phyloP scores from a whole-genome alignment of 2,797 vertebrate species.

The Leptatherina wallacei region DNA sequence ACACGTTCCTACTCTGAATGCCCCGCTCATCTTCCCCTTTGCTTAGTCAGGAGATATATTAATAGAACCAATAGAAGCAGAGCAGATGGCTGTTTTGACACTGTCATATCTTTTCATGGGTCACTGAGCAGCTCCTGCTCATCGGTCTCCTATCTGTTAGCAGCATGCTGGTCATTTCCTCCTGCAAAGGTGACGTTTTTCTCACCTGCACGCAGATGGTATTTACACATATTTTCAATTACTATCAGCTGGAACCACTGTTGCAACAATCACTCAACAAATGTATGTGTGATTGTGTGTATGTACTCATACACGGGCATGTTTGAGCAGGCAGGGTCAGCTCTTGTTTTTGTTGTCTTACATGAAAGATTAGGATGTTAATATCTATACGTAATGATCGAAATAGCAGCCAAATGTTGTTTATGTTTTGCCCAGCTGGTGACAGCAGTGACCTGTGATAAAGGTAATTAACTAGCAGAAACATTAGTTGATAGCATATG shows the following conservation, averaged over 20 bases:
- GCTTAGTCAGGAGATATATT: slow-evolving; percentile 65
- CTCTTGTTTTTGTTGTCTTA: slow-evolving; percentile 32
- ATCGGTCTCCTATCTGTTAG: slow-evolving; percentile 61
- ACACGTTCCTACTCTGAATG: slow-evolving; percentile 43
- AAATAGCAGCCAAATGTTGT: slow-evolving; percentile 21
- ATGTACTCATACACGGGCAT: background rate
- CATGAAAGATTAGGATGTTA: slow-evolving; percentile 28
- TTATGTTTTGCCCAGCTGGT: slow-evolving; percentile 39
- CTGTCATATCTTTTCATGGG: slow-evolving; percentile 63
- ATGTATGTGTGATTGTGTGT: slow-evolving; percentile 11
- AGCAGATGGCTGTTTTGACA: slow-evolving; percentile 74
- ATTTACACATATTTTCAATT: slow-evolving; percentile 59
- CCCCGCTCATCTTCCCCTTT: slow-evolving; percentile 32
- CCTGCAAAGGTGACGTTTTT: slow-evolving; percentile 48
- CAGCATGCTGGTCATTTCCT: slow-evolving; percentile 57
- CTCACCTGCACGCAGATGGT: slow-evolving; percentile 70
- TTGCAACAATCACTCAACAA: slow-evolving; percentile 33
- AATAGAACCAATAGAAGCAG: slow-evolving; percentile 53
- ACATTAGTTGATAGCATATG: slow-evolving; percentile 14
- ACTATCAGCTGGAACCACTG: slow-evolving; percentile 50
- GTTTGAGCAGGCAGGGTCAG: slow-evolving; percentile 25
- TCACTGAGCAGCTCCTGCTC: slow-evolving; percentile 53
- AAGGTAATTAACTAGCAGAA: slow-evolving; percentile 32
- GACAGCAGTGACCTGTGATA: slow-evolving; percentile 35
- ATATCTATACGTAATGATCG: slow-evolving; percentile 18